phyloP scores from a whole-genome alignment of 2,888 invertebrate genomes.

The Drosophila pegasa region DNA sequence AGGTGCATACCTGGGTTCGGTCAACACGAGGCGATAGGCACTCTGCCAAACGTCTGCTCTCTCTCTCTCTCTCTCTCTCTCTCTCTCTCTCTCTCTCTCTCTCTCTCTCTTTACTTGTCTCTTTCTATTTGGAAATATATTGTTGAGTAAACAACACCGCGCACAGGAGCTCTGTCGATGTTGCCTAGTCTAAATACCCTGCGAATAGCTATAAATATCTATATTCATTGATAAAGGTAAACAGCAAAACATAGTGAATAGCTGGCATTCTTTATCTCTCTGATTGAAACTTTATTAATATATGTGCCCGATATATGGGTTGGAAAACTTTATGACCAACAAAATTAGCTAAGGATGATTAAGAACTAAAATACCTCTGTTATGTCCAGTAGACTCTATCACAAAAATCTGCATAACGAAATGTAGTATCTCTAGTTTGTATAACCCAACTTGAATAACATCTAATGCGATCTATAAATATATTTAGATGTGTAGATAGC shows the following conservation, averaged over 20 bases:
- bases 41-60: constrained; percentile 6
- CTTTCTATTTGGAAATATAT: background rate
- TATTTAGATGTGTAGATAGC: background rate
- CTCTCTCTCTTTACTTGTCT: background rate
- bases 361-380: background rate
- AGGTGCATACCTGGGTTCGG: constrained; percentile 2
- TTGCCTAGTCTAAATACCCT: constrained; percentile 2
- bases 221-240: background rate
- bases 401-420: background rate
- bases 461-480: background rate
- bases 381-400: background rate
- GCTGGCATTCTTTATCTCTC: background rate
- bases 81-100: background rate
- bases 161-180: background rate
- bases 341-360: too few relatives aligned
- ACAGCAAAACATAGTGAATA: background rate
- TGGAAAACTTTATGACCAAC: background rate
- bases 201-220: background rate
- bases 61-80: background rate
- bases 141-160: background rate
- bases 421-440: background rate
- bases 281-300: background rate
- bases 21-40: background rate
- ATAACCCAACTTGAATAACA: background rate
- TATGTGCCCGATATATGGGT: background rate